Conservation (phyloP, 30 jellyfish, hydroid and myxozoan species). For the Clytia hemisphaerica region DNA sequence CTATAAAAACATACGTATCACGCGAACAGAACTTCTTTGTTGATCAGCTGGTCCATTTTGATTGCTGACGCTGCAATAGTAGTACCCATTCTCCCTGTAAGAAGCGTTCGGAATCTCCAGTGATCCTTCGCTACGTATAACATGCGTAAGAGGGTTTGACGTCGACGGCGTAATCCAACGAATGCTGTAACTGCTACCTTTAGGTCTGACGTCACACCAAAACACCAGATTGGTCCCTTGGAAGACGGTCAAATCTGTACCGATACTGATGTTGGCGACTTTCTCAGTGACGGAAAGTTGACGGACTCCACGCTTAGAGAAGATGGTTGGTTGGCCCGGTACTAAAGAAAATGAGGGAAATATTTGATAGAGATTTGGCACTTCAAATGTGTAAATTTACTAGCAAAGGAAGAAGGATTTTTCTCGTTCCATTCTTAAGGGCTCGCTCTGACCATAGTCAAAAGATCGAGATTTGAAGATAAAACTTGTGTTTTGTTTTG, state of each 20-base stretch:
- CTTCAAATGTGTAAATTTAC: not conserved
- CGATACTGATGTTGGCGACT: slow-evolving; percentile 50
- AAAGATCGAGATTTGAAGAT: too few species aligned
- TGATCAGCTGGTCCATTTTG: slow-evolving; percentile 49
- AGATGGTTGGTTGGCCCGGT: slow-evolving; percentile 71
- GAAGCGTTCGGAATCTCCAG: slow-evolving; percentile 23
- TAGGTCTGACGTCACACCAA: slow-evolving; percentile 54
- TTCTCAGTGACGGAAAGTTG: slow-evolving; percentile 25
- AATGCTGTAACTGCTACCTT: slow-evolving; percentile 29
- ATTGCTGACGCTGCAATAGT: slow-evolving; percentile 36
- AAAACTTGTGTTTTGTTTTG: too few species aligned
- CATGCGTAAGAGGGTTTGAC: not conserved
- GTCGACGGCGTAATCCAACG: slow-evolving; percentile 43
- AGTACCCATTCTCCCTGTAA: slow-evolving; percentile 33
- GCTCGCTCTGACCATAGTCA: too few species aligned
- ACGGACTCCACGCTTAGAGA: slow-evolving; percentile 37
- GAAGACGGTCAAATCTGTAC: slow-evolving; percentile 62
- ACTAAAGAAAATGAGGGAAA: slow-evolving; percentile 10
- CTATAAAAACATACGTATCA: slow-evolving; percentile 36
- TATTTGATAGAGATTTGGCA: not conserved
- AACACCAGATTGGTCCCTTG: slow-evolving; percentile 45
- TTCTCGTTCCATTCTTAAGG: too few species aligned
- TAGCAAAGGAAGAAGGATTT: not conserved
- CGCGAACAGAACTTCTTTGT: slow-evolving; percentile 29
- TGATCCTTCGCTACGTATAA: too few species aligned